Evolutionary conservation across 2,797 vertebrate genomes (phyloP).

Genomic region (Falco naumanni): DNA sequence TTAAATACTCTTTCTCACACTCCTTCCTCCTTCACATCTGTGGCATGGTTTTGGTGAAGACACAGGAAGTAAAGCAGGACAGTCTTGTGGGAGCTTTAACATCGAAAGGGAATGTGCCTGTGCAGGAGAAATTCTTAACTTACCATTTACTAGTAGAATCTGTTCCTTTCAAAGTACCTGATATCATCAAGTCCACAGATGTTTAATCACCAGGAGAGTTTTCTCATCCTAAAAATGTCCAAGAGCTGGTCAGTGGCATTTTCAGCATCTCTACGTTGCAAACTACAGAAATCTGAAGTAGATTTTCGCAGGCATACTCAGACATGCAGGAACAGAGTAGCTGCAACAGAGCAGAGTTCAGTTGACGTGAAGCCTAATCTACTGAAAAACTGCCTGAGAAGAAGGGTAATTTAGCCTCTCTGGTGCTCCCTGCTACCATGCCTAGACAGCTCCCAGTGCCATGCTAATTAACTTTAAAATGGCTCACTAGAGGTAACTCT

Average conservation of each 20-base stretch:
- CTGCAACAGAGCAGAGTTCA: background rate
- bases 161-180: background rate
- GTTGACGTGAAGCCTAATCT: background rate
- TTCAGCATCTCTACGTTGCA: background rate
- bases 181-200: background rate
- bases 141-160: background rate
- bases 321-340: background rate
- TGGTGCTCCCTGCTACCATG: background rate
- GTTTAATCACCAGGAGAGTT: background rate
- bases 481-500: background rate
- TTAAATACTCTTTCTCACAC: background rate
- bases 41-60: background rate
- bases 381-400: background rate
- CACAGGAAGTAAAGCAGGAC: background rate
- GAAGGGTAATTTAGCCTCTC: background rate
- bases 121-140: background rate
- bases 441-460: background rate
- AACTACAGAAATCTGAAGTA: background rate
- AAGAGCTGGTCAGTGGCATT: background rate
- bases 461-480: conserved; percentile 25
- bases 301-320: background rate
- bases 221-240: background rate
- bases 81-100: background rate
- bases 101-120: background rate
- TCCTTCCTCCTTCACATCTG: background rate